These are phyloP conservation scores for Amphiura filiformis DNA, from an alignment of 35 echinoderm and acorn worm genomes.

Conservation along the genomic window DNA sequence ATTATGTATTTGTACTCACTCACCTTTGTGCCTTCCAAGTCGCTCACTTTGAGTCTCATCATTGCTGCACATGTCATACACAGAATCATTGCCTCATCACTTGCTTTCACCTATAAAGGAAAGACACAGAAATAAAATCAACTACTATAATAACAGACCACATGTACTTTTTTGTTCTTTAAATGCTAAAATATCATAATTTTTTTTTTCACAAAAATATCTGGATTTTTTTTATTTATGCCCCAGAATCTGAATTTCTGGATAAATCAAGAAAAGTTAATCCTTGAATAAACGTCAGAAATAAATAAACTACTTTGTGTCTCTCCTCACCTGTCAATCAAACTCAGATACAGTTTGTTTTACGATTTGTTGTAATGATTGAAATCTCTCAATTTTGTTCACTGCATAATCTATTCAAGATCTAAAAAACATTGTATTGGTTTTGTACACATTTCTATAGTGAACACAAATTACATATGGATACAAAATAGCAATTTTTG, in stretches of 20 bases:
- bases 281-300: too few species aligned
- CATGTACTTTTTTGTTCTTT: neutral
- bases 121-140: neutral
- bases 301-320: too few species aligned
- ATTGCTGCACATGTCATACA: conserved; percentile 79
- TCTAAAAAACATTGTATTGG: too few species aligned
- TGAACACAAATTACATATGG: too few species aligned
- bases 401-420: too few species aligned
- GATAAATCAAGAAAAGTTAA: neutral
- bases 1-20: too few species aligned
- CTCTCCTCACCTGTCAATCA: too few species aligned
- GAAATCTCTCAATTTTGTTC: too few species aligned
- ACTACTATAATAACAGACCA: neutral
- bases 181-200: neutral
- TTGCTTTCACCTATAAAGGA: conserved; percentile 59
- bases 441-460: too few species aligned
- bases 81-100: conserved; percentile 66
- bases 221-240: neutral
- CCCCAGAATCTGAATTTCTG: neutral
- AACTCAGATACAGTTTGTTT: too few species aligned
- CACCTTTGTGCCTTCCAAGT: conserved; percentile 90
- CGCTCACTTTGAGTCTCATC: conserved; percentile 75
- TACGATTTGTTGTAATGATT: too few species aligned
- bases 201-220: neutral
- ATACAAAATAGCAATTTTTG: too few species aligned